phyloP scores from a whole-genome alignment of 2,797 vertebrate species.

The Coregonus suidteri region DNA sequence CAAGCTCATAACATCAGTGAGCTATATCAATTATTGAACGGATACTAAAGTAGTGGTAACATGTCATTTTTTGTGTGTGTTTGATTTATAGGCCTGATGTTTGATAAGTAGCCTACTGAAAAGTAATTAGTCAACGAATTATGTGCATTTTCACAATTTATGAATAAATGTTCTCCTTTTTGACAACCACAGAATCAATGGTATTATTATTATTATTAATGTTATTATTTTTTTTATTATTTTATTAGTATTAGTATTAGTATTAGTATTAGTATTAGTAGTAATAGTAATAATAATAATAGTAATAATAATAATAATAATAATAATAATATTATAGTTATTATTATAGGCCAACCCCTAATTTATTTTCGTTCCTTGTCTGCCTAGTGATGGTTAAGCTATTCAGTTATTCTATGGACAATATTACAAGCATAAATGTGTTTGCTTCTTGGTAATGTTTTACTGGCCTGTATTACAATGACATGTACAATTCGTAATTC shows the following conservation, averaged over 20 bases:
- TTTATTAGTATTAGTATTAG: not conserved
- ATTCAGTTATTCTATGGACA: not conserved
- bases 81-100: not conserved
- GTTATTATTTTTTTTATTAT: conserved; percentile 1
- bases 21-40: not conserved
- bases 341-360: not conserved
- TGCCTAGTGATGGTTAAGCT: not conserved
- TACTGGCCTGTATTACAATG: not conserved
- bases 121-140: not conserved
- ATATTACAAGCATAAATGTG: not conserved
- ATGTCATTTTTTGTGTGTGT: not conserved
- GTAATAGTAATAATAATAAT: no score
- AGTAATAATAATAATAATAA: no score
- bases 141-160: no score
- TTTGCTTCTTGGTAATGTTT: not conserved
- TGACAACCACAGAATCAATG: no score
- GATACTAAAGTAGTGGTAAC: not conserved
- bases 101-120: not conserved
- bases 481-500: no score
- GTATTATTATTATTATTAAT: conserved; percentile 2
- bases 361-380: not conserved
- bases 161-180: no score
- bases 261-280: no score
- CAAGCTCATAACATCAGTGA: not conserved
- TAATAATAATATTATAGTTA: not conserved